Percentiles rank a stretch among this genome's conserved stretches.
phyloP scores from a whole-genome alignment of 2,113 vertebrate species.

The Podarcis cretensis region DNA sequence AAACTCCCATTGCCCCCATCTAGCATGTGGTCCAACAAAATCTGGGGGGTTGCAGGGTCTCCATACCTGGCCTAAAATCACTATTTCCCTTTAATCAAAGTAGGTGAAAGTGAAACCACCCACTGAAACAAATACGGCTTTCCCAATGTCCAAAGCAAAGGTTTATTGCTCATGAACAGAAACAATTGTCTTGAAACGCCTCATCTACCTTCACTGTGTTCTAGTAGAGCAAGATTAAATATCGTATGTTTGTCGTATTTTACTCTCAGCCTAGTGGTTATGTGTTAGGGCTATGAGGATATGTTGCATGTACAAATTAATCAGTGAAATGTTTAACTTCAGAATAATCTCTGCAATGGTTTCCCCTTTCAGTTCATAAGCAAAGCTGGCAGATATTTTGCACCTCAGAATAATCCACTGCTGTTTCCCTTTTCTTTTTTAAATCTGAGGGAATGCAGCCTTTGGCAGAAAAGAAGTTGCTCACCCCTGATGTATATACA shows the following conservation, averaged over 20 bases:
- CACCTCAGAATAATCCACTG: neutral
- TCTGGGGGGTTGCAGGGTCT: too few species aligned
- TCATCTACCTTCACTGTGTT: neutral
- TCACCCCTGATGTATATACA: too few species aligned
- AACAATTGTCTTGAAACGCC: rapidly evolving
- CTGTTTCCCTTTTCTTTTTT: too few species aligned
- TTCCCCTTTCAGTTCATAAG: neutral
- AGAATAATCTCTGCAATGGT: neutral
- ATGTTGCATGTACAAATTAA: neutral
- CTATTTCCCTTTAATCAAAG: neutral
- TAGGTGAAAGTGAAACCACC: neutral
- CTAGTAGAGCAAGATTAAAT: neutral
- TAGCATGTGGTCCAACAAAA: too few species aligned
- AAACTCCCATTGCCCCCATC: too few species aligned
- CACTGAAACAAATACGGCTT: neutral
- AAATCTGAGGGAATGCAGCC: too few species aligned
- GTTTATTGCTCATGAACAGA: neutral
- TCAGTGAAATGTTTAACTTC: neutral
- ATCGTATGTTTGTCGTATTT: neutral
- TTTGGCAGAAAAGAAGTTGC: too few species aligned
- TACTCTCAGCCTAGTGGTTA: neutral
- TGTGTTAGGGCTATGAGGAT: neutral
- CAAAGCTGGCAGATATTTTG: neutral
- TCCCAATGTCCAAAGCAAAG: neutral
- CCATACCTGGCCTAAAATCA: neutral